A percentile compares a stretch with the other conserved stretches of the same genome.
phyloP scores from a whole-genome alignment of 2,888 invertebrate genomes.

The Halictus ligatus region DNA sequence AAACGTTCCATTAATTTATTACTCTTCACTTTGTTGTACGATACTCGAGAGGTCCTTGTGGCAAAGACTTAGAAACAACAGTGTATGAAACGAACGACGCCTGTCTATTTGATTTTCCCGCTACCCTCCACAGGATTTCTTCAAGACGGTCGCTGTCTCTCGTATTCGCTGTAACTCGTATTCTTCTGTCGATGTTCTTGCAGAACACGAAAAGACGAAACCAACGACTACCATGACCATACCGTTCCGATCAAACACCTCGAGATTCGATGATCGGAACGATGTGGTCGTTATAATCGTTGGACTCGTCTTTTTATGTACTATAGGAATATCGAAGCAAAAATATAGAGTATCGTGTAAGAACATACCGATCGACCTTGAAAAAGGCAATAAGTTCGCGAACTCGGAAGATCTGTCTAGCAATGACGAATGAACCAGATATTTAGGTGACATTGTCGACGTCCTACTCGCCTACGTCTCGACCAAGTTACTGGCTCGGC shows the following conservation, averaged over 20 bases:
- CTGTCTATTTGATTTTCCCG: neutral
- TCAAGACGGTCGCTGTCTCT: too few species aligned
- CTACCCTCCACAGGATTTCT: too few species aligned
- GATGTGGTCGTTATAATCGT: neutral
- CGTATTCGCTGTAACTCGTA: too few species aligned
- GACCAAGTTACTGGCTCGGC: neutral
- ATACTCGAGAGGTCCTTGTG: neutral
- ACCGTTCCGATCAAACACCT: neutral
- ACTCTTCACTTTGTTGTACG: conserved; percentile 1
- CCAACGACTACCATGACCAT: neutral
- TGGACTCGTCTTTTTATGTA: neutral
- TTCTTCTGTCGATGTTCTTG: neutral
- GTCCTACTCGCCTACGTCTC: neutral
- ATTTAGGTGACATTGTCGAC: neutral
- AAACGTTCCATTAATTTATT: conserved; percentile 17
- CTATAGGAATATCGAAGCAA: neutral
- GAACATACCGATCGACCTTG: neutral
- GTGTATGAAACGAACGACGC: conserved; percentile 3
- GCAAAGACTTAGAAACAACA: conserved; percentile 9
- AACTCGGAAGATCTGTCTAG: neutral
- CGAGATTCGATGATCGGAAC: neutral
- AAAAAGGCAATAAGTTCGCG: neutral
- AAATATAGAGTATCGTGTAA: neutral
- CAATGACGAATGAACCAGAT: neutral
- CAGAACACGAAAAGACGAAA: neutral